phyloP scores from a whole-genome alignment of 2,888 invertebrate genomes.

The Andrena minutula region DNA sequence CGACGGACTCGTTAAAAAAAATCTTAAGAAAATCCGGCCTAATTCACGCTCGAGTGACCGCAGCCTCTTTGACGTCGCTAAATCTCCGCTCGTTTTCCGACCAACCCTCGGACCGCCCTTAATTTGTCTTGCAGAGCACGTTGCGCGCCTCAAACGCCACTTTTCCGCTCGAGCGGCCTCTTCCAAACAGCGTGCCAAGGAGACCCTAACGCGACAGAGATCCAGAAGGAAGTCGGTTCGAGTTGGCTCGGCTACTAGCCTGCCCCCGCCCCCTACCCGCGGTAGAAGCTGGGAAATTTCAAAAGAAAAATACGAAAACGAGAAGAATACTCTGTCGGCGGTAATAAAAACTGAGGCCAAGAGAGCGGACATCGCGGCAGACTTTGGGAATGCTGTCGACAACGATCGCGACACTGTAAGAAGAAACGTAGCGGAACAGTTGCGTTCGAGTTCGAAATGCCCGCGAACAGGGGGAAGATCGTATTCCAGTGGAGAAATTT shows the following conservation, averaged over 20 bases:
- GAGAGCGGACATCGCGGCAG: no score
- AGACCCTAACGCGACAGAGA: constrained; percentile 29
- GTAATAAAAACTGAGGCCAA: no score
- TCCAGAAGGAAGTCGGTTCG: constrained; percentile 35
- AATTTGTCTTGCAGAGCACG: constrained; percentile 69
- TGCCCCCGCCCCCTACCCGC: no score
- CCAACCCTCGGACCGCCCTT: constrained; percentile 59
- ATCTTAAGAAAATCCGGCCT: constrained; percentile 68
- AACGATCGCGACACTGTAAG: neutral
- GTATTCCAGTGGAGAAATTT: neutral
- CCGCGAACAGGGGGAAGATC: neutral
- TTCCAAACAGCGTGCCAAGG: constrained; percentile 62
- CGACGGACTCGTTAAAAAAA: constrained; percentile 39
- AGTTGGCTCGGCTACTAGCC: neutral
- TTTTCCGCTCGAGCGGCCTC: constrained; percentile 70
- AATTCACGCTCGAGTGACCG: constrained; percentile 60
- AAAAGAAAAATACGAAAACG: no score
- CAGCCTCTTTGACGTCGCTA: constrained; percentile 59
- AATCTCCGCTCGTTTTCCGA: constrained; percentile 40
- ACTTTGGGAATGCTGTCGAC: neutral
- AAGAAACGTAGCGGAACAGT: neutral
- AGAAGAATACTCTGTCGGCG: no score
- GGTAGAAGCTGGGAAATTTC: neutral
- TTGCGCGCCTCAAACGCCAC: constrained; percentile 70
- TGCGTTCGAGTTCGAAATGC: neutral